Conservation (phyloP, 1,140 invertebrate genomes). For the Lordiphosa clarofinis region DNA sequence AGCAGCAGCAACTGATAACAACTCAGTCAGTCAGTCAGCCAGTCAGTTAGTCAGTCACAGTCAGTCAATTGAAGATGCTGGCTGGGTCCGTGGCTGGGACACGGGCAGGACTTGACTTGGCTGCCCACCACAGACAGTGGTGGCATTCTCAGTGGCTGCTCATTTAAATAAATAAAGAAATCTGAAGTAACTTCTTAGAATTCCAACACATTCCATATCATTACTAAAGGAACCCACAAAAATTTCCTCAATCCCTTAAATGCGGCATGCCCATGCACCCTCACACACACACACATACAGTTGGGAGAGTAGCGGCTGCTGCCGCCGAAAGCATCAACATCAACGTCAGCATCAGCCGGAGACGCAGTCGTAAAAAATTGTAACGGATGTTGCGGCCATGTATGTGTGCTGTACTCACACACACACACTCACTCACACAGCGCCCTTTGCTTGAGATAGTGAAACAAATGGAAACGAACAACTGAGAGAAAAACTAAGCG, state of each 20-base stretch:
- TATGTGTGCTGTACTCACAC: conserved; percentile 29
- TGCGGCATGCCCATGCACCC: conserved; percentile 48
- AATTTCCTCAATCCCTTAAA: conserved; percentile 75
- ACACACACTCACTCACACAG: conserved; percentile 5
- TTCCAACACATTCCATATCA: conserved; percentile 79
- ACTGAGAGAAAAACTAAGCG: conserved; percentile 19
- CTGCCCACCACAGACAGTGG: conserved; percentile 40
- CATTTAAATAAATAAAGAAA: conserved; percentile 79
- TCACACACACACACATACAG: conserved; percentile 16
- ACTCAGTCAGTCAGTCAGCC: conserved; percentile 35
- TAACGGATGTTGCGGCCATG: conserved; percentile 74
- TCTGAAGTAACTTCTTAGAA: conserved; percentile 78
- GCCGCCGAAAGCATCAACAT: conserved; percentile 57
- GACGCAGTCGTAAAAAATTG: conserved; percentile 72
- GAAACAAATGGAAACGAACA: conserved; percentile 71
- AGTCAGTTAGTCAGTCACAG: conserved; percentile 29
- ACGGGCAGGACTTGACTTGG: conserved; percentile 24
- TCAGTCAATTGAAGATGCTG: conserved; percentile 64
- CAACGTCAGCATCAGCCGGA: conserved; percentile 55
- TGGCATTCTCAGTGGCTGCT: conserved; percentile 62
- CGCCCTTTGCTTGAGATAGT: conserved; percentile 6
- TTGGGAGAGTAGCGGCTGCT: conserved; percentile 10
- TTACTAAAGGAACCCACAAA: conserved; percentile 75
- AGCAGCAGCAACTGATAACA: conserved; percentile 59
- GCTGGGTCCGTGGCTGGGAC: conserved; percentile 8